Evolutionary conservation across 2,797 vertebrate species (phyloP).

Genomic region (Sebastes hubbsi): DNA sequence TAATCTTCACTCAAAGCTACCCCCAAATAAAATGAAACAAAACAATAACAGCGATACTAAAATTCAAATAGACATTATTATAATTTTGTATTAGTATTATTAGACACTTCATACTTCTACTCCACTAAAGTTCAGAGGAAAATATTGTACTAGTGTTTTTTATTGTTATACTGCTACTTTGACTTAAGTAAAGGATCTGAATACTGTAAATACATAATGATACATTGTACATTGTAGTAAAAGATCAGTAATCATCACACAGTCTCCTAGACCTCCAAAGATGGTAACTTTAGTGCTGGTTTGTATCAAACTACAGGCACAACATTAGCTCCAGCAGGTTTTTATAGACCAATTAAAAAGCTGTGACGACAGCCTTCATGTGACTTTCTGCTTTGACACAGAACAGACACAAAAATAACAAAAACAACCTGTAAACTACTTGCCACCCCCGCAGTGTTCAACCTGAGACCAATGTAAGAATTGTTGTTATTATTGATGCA

Average conservation of each 20-base stretch:
- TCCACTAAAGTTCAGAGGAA: no score
- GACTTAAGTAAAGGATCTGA: no score
- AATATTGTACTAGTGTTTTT: no score
- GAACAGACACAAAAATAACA: slow-evolving; percentile 17
- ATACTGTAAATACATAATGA: background rate
- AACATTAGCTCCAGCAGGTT: slow-evolving; percentile 11
- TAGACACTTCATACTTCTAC: no score
- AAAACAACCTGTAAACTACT: background rate
- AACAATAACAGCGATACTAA: no score
- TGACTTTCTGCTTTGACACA: slow-evolving; percentile 23
- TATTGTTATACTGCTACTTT: no score
- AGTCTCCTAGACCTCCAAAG: slow-evolving; percentile 10
- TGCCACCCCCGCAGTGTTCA: background rate
- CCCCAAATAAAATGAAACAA: no score
- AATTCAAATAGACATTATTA: no score
- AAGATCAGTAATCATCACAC: background rate
- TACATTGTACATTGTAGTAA: background rate
- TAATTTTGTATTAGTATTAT: no score
- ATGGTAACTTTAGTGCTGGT: slow-evolving; percentile 14
- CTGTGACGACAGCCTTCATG: background rate
- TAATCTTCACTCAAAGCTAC: no score
- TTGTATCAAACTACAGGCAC: slow-evolving; percentile 8
- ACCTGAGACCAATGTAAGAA: background rate
- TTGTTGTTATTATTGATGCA: background rate
- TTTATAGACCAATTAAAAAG: slow-evolving; percentile 43